Evolutionary conservation across 2,888 invertebrate genomes (phyloP), one percentile per base, ranked within the genome.

Genomic region (Epinotia demarniana): DNA sequence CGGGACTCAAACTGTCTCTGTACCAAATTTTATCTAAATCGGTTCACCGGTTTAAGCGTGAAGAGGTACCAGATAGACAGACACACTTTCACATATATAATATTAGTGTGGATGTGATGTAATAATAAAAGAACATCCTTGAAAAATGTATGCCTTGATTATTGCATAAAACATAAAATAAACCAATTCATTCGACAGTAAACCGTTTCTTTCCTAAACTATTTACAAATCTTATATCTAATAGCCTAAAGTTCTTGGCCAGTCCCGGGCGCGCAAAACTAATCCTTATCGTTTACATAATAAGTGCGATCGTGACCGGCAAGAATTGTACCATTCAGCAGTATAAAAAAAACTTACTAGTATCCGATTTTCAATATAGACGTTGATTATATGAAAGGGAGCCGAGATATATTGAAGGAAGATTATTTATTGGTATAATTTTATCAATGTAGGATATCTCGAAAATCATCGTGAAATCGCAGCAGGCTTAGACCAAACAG

Each of bases 221-320:
- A 69, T 69, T 60, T 69, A 69, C 69, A 69, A 69, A 68, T 9
- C 69, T 69, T 69, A 68, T 11, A 0, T n/a, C 58, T 69, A 69
- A 27, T 60, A 69, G 69, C 69, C 58, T 69, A 39, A 6, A 69
- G 33, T n/a, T 46, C 12, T 69, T 43, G 23, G 23, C 58, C 5
- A 19, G 23, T 49, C 49, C 11, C 18, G 16, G 9, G 49, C 53
- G 64, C 53, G 53, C 18, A 12, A 66, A 66, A 63, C 23, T 63
- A 8, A 16, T 27, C 12, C n/a, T n/a, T 18, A 53, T 66, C n/a
- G n/a, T 27, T n/a, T 49, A 49, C 4, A 43, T n/a, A 43, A 33
- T 43, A 18, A 57, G n/a, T 19, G 57, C 57, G 57, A n/a, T 11
- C 57, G 19, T 57, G 57, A 57, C 4, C 19, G 9, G 57, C 57